phyloP scores from a whole-genome alignment of 2,888 invertebrate genomes.

The Eurytoma californica region DNA sequence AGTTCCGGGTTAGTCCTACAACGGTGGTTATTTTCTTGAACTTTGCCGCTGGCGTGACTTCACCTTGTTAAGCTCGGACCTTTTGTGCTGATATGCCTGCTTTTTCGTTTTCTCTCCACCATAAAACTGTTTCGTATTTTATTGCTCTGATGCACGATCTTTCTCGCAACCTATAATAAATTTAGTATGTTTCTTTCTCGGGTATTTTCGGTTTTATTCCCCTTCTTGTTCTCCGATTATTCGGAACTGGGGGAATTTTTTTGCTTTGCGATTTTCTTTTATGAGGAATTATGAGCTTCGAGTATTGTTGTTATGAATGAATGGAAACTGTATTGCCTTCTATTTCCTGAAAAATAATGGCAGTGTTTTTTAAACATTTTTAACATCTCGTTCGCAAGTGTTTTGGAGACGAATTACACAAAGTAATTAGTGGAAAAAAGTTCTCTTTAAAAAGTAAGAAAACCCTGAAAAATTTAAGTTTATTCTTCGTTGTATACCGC shows the following conservation, averaged over 20 bases:
- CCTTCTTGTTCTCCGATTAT: too few relatives aligned
- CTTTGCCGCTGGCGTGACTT: slow-evolving; percentile 28
- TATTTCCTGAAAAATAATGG: too few relatives aligned
- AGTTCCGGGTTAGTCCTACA: background rate
- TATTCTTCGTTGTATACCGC: too few relatives aligned
- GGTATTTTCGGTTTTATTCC: background rate
- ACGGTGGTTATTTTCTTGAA: background rate
- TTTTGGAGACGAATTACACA: too few relatives aligned
- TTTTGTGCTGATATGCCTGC: slow-evolving; percentile 21
- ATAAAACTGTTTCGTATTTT: slow-evolving; percentile 7
- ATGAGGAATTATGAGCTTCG: background rate
- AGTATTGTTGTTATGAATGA: too few relatives aligned
- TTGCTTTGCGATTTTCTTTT: background rate
- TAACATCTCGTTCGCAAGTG: too few relatives aligned
- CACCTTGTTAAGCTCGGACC: slow-evolving; percentile 20
- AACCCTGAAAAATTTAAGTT: too few relatives aligned
- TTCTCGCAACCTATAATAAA: slow-evolving; percentile 19
- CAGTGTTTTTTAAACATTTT: too few relatives aligned
- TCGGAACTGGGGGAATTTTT: too few relatives aligned
- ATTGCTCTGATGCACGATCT: slow-evolving; percentile 1
- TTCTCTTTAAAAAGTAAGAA: too few relatives aligned
- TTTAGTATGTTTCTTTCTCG: slow-evolving; percentile 18
- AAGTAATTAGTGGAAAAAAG: too few relatives aligned
- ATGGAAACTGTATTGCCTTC: too few relatives aligned
- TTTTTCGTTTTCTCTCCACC: background rate